Evolutionary conservation across 2,797 vertebrate genomes (phyloP).

Genomic region (Emydoidea blandingii): DNA sequence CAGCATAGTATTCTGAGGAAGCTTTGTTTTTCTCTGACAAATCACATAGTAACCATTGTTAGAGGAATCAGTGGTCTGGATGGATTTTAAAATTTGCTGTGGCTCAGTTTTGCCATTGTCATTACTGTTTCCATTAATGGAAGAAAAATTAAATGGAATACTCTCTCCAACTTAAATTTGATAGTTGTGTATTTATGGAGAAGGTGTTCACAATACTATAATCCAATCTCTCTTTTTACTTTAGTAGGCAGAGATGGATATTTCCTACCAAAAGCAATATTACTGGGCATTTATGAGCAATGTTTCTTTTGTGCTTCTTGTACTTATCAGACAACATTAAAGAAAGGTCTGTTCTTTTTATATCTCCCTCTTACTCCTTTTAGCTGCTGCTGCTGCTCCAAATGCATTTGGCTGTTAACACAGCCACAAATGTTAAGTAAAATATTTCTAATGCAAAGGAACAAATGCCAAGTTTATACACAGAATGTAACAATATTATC

Average conservation of each 20-base stretch:
- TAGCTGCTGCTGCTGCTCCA: neutral
- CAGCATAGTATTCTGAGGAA: neutral
- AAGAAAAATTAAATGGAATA: neutral
- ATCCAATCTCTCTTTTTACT: neutral
- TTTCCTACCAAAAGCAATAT: neutral
- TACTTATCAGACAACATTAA: neutral
- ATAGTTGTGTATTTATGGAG: neutral
- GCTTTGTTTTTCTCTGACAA: neutral
- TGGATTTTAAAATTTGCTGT: neutral
- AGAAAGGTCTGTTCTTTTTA: neutral
- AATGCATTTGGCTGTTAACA: neutral
- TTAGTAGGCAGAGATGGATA: neutral
- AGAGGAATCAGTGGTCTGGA: neutral
- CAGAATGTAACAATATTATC: neutral
- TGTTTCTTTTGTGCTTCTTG: neutral
- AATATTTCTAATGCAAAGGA: neutral
- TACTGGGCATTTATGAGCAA: rapidly evolving
- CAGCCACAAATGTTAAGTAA: neutral
- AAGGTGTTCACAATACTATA: neutral
- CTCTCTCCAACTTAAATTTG: neutral
- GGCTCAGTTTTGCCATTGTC: neutral
- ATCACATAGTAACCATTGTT: neutral
- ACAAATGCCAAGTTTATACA: neutral
- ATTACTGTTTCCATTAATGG: neutral
- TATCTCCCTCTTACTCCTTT: neutral